Evolutionary conservation across 2,113 vertebrate species (phyloP).

Genomic region (Mugil cephalus): DNA sequence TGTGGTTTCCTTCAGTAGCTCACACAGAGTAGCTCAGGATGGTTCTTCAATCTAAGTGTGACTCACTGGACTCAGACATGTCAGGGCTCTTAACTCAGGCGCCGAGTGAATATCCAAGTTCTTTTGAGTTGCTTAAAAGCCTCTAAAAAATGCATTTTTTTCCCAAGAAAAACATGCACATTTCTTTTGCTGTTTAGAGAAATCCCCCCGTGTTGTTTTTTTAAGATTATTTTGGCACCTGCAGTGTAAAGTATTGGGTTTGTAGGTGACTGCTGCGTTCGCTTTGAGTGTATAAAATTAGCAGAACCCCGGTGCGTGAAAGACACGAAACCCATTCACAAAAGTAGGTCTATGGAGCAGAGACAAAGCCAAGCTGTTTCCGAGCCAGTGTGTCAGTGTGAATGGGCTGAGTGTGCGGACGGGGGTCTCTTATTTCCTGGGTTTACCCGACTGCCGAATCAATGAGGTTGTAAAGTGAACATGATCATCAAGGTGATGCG

Average conservation of each 20-base stretch:
- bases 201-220: neutral
- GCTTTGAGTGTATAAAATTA: neutral
- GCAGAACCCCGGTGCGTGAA: conserved; percentile 3
- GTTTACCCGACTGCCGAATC: conserved; percentile 38
- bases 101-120: conserved; percentile 37
- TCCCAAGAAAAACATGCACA: neutral
- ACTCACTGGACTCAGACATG: conserved; percentile 54
- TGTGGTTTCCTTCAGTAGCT: conserved; percentile 5
- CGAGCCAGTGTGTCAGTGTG: neutral
- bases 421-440: conserved; percentile 4
- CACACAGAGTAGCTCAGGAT: conserved; percentile 8
- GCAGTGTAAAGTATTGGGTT: conserved; percentile 15
- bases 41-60: conserved; percentile 53
- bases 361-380: conserved; percentile 7
- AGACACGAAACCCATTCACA: neutral
- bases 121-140: conserved; percentile 29
- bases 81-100: conserved; percentile 47
- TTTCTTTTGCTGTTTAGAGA: neutral
- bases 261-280: conserved; percentile 18
- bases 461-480: conserved; percentile 42
- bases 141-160: conserved; percentile 39
- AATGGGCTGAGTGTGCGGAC: conserved; percentile 11
- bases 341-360: conserved; percentile 24
- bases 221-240: neutral
- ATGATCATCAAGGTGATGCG: neutral